Evolutionary conservation across 2,888 invertebrate genomes (phyloP).

Genomic region (Cantharis rufa): DNA sequence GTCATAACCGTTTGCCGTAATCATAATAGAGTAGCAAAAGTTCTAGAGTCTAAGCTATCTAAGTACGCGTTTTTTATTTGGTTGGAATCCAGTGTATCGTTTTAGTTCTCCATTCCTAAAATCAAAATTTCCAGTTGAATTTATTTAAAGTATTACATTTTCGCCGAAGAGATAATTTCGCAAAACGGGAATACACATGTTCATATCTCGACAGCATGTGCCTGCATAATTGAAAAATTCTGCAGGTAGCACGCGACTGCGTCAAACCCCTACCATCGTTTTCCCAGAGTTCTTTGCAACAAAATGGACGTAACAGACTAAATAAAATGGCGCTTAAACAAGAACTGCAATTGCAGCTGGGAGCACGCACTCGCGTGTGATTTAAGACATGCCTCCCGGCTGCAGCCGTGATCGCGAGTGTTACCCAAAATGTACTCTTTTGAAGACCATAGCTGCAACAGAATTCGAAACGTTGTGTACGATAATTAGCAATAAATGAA

Average conservation of each 20-base stretch:
- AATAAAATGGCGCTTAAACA: conserved; percentile 49
- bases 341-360: conserved; percentile 44
- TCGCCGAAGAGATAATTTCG: neutral
- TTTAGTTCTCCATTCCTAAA: conserved; percentile 1
- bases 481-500: conserved; percentile 55
- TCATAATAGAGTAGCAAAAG: conserved; percentile 48
- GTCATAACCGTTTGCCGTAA: conserved; percentile 55
- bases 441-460: conserved; percentile 39
- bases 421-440: conserved; percentile 47
- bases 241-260: conserved; percentile 34
- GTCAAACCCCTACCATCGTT: conserved; percentile 37
- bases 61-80: conserved; percentile 32
- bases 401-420: conserved; percentile 38
- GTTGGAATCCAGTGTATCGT: conserved; percentile 20
- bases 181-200: conserved; percentile 11
- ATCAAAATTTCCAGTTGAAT: neutral
- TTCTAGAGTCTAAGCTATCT: conserved; percentile 12
- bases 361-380: conserved; percentile 43
- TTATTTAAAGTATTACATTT: neutral
- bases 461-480: conserved; percentile 44
- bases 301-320: conserved; percentile 48
- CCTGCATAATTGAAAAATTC: conserved; percentile 39
- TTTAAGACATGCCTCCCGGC: conserved; percentile 40
- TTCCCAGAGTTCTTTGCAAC: conserved; percentile 38
- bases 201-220: conserved; percentile 30